Evolutionary conservation across 1,140 invertebrate genomes (phyloP), one percentile per base, ranked within the genome.

Genomic region (Papilio polyxenes): DNA sequence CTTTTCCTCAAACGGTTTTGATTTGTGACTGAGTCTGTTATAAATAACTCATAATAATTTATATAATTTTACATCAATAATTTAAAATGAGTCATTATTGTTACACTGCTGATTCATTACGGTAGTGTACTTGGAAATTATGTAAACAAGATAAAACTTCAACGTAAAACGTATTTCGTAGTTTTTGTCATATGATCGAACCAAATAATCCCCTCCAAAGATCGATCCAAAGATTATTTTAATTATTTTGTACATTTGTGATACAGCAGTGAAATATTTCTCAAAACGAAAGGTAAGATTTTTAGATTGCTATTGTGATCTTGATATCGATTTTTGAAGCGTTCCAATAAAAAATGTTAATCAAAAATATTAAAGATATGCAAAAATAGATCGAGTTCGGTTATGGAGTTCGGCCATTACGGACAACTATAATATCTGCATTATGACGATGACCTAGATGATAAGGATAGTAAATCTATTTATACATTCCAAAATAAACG

Each of bases 21-120:
- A 72, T 72, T 72, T 72, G 31, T 72, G 10, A 72, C 23, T 23
- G 49, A 77, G 20, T 53, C 20, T 31, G 23, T 77, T 77, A 77
- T 51, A 51, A 77, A 77, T 77, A 77, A 77, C 48, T 48, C 7
- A 65, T 10, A 44, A 51, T 51, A 51, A 49, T 53, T 53, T 53
- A 76, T 53, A 53, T 51, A 76, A 76, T n/a, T 76, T 51, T 15
- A 20, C 49, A 77, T 77, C 48, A 77, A 31, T 77, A 77, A 51
- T 53, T 77, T 53, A 31, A 31, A 77, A 77, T 77, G 75, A 77
- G 10, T 77, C 75, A 77, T 20, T 53, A 77, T 77, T 77, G 23
- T 56, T 77, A 53, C 10, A 76, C 11, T 51, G 48, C 40, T 76
- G 75, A 76, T 76, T 76, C 75, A 76, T 76, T 76, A 23, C 6